These are phyloP conservation scores for Crotophaga sulcirostris DNA, from an alignment of 2,113 vertebrate species.

Conservation along the genomic window DNA sequence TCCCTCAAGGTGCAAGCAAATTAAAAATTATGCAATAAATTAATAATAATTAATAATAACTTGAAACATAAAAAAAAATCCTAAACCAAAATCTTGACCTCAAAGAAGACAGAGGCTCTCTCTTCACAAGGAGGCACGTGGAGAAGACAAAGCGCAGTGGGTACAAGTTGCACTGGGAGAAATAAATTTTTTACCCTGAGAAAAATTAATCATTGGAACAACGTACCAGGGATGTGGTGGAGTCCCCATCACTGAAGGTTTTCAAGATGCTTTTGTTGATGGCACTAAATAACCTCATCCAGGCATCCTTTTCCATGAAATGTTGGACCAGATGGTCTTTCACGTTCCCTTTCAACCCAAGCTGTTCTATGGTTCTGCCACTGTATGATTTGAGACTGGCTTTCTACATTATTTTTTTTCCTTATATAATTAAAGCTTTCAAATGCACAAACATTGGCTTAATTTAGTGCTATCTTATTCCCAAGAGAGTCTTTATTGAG, in stretches of 20 bases:
- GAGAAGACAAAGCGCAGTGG: not conserved
- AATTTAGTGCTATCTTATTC: not conserved
- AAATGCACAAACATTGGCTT: not conserved
- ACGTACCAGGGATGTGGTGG: not conserved
- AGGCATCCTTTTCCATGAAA: not conserved
- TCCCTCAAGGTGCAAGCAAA: not conserved
- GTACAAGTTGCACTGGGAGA: not conserved
- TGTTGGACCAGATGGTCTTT: not conserved
- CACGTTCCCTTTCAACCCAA: not conserved
- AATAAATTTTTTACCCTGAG: not conserved
- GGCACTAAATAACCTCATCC: not conserved
- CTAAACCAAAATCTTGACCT: not conserved
- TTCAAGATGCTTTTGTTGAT: not conserved
- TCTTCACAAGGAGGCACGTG: not conserved
- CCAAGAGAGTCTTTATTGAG: not conserved
- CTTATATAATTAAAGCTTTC: not conserved
- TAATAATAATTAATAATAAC: not conserved
- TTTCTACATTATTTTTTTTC: not conserved
- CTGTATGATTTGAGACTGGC: not conserved
- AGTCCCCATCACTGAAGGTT: not conserved
- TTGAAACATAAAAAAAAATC: not conserved
- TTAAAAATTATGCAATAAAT: not conserved
- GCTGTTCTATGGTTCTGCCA: not conserved
- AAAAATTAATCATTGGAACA: not conserved
- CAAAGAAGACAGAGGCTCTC: fast-evolving